Evolutionary conservation across 2,797 vertebrate species (phyloP).

Genomic region (Hirundo rustica): DNA sequence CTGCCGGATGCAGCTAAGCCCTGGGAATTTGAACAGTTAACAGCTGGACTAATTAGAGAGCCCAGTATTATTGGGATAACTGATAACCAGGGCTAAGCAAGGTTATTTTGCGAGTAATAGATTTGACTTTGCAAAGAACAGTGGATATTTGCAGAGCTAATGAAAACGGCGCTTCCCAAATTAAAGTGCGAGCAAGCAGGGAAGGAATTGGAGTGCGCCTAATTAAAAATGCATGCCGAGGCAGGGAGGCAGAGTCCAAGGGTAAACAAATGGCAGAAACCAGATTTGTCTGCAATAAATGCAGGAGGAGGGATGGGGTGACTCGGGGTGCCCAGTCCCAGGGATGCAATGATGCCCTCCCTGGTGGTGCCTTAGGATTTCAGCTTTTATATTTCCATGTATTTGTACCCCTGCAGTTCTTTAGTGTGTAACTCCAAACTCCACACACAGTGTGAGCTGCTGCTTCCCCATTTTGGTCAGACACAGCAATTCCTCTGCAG

Average conservation of each 20-base stretch:
- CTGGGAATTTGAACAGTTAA: constrained; percentile 57
- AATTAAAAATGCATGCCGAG: constrained; percentile 18
- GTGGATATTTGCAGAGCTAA: constrained; percentile 56
- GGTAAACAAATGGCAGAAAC: constrained; percentile 1
- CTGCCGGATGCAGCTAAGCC: background rate
- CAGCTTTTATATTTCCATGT: rapidly evolving
- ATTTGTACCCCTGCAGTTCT: background rate
- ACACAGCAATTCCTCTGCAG: background rate
- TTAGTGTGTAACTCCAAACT: rapidly evolving
- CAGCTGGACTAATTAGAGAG: constrained; percentile 62
- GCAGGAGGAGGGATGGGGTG: background rate
- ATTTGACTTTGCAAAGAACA: constrained; percentile 62
- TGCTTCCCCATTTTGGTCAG: background rate
- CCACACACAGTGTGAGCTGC: background rate
- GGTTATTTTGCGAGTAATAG: constrained; percentile 54
- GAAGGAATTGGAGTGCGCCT: constrained; percentile 15
- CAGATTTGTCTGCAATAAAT: background rate
- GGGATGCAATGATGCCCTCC: background rate
- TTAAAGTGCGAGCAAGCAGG: constrained; percentile 17
- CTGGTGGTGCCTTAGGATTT: background rate
- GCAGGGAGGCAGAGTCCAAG: background rate
- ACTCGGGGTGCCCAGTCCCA: background rate
- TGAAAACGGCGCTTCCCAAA: constrained; percentile 41
- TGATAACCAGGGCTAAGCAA: constrained; percentile 62
- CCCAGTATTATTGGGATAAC: constrained; percentile 43